Evolutionary conservation across 2,888 invertebrate species (phyloP), one percentile per base, ranked within the genome.

Genomic region (Drosophila aldrichi): DNA sequence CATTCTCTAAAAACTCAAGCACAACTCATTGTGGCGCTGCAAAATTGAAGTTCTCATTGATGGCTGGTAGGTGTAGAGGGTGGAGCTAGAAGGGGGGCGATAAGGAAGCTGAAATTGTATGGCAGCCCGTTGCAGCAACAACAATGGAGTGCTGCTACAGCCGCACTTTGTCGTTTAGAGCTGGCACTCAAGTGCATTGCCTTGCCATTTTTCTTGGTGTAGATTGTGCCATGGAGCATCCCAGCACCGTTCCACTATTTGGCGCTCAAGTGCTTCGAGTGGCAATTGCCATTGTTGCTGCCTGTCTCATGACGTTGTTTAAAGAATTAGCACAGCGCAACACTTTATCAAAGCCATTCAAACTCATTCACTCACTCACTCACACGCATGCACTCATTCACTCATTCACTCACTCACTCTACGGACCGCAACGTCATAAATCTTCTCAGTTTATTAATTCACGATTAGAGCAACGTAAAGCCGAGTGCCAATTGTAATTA

Each of bases 31-130:
- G 85, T 82, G 63, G 71, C 63, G 75, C 78, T 65, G 69, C 43
- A 82, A 87, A 87, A 87, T 87, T 87, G 88, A 84, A 87, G 85
- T 70, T 84, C 76, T 78, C 78, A 73, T 80, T 75, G 75, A 59
- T 22, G 44, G 22, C 6, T 4, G 22, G 25, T 5, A 4, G 43
- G 43, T 12, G 6, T 5, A n/a, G n/a, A n/a, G n/a, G n/a, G 20
- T 7, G 59, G 70, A n/a, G 10, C 20, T 55, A 25, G 29, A 20
- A n/a, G 12, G 16, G 44, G 46, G 56, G 70, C 79, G 81, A 87
- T 82, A 84, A 78, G 84, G 88, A 87, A 84, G 88, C 76, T 70
- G 74, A 78, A 82, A 84, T 84, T 84, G 81, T 79, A 82, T 68
- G 78, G 80, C 80, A 80, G 73, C 71, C 71, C 59, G 78, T 59